These are phyloP conservation scores for Nephotettix cincticeps DNA, from an alignment of 1,140 invertebrate species.

Conservation along the genomic window DNA sequence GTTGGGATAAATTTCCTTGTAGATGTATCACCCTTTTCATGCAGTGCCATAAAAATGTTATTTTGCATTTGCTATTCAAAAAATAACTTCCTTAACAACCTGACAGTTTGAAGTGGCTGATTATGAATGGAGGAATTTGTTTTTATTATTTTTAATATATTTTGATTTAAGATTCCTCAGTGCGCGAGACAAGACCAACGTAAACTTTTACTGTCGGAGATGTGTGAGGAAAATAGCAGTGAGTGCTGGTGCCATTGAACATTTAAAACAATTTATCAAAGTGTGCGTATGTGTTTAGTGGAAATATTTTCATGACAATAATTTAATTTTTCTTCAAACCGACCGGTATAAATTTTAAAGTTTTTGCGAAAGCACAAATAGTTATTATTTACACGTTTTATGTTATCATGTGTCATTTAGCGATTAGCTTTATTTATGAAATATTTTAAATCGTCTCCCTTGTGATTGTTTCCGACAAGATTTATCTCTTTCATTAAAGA, in stretches of 20 bases:
- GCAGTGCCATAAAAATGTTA: neutral
- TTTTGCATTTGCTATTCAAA: neutral
- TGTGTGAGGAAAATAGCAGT: neutral
- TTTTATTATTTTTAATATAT: neutral
- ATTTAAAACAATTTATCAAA: slow-evolving; percentile 12
- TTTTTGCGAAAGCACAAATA: neutral
- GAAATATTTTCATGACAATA: slow-evolving; percentile 2
- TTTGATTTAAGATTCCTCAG: neutral
- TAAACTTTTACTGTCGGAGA: neutral
- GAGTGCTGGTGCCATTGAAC: slow-evolving; percentile 11
- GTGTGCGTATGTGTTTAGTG: neutral
- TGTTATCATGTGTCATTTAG: neutral
- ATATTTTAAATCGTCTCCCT: neutral
- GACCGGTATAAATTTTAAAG: neutral
- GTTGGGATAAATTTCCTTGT: too few relatives aligned
- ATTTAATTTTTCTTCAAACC: neutral
- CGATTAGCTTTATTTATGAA: neutral
- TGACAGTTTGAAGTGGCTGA: neutral
- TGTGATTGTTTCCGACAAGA: neutral
- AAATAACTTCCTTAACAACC: neutral
- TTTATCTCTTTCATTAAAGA: neutral
- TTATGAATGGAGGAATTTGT: neutral
- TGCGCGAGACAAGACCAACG: neutral
- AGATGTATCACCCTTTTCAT: too few relatives aligned
- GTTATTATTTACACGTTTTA: neutral